Evolutionary conservation across 2,888 invertebrate genomes (phyloP).

Genomic region (Sycophila texana): DNA sequence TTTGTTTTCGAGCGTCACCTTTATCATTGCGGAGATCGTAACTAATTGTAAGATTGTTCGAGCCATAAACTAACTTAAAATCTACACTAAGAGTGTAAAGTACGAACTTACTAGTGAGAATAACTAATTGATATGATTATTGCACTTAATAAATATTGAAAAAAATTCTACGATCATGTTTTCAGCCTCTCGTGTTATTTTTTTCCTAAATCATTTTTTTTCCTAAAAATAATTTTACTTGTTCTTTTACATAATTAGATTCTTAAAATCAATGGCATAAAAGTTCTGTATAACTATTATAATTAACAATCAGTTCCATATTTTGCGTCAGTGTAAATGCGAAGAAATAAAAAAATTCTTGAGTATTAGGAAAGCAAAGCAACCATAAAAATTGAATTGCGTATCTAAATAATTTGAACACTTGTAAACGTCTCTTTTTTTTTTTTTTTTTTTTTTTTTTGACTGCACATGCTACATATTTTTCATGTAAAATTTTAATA

Average conservation of each 20-base stretch:
- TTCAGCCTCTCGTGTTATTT: constrained; percentile 16
- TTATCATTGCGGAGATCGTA: constrained; percentile 52
- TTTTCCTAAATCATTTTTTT: neutral
- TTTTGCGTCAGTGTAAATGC: constrained; percentile 41
- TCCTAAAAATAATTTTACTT: constrained; percentile 9
- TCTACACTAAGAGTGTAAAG: constrained; percentile 29
- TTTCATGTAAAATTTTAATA: constrained; percentile 38
- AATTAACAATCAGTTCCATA: constrained; percentile 40
- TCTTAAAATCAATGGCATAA: constrained; percentile 34
- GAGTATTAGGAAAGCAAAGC: constrained; percentile 25
- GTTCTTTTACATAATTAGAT: constrained; percentile 3
- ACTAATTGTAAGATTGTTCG: constrained; percentile 34
- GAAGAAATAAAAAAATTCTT: constrained; percentile 31
- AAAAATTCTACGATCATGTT: constrained; percentile 24
- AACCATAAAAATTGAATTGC: constrained; percentile 23
- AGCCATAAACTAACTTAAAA: constrained; percentile 40
- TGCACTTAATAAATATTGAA: constrained; percentile 40
- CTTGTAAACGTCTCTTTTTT: constrained; percentile 8
- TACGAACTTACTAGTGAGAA: constrained; percentile 41
- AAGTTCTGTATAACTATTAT: constrained; percentile 16
- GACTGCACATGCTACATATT: constrained; percentile 38
- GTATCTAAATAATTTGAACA: constrained; percentile 31
- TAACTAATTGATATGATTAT: constrained; percentile 47
- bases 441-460: constrained; percentile 7
- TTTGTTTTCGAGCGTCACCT: constrained; percentile 12